phyloP scores from a whole-genome alignment of 2,888 invertebrate species.

The Cenopis cana region DNA sequence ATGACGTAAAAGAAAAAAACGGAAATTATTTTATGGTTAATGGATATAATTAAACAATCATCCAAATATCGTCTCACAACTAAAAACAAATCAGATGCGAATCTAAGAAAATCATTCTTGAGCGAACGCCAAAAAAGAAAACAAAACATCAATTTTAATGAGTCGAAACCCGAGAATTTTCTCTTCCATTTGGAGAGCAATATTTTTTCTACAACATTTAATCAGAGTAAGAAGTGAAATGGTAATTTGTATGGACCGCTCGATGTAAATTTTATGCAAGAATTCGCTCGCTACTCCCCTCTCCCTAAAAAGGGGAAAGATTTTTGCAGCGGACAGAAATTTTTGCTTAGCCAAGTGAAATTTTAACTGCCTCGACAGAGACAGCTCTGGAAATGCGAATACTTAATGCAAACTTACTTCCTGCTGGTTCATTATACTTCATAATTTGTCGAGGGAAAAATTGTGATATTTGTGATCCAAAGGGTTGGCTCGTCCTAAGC shows the following conservation, averaged over 20 bases:
- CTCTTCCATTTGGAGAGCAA: slow-evolving; percentile 82
- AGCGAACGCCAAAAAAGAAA: slow-evolving; percentile 61
- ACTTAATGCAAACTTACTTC: slow-evolving; percentile 84
- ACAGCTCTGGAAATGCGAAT: slow-evolving; percentile 82
- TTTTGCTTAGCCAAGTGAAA: slow-evolving; percentile 85
- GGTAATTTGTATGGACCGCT: slow-evolving; percentile 85
- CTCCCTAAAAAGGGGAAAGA: slow-evolving; percentile 79
- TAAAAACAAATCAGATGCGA: slow-evolving; percentile 58
- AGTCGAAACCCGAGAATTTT: slow-evolving; percentile 82
- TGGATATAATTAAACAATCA: slow-evolving; percentile 44
- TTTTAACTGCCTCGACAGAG: slow-evolving; percentile 84
- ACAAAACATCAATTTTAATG: slow-evolving; percentile 82
- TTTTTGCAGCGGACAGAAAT: slow-evolving; percentile 84
- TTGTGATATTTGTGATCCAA: slow-evolving; percentile 69
- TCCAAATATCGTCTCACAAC: slow-evolving; percentile 48
- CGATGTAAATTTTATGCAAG: slow-evolving; percentile 85
- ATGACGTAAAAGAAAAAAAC: slow-evolving; percentile 22
- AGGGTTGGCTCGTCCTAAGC: slow-evolving; percentile 59
- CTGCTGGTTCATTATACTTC: slow-evolving; percentile 83
- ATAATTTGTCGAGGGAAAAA: slow-evolving; percentile 76
- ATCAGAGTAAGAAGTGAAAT: slow-evolving; percentile 84
- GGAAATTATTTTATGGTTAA: slow-evolving; percentile 42
- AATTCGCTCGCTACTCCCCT: slow-evolving; percentile 78
- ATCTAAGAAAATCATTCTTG: slow-evolving; percentile 63
- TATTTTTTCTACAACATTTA: slow-evolving; percentile 85